These are phyloP conservation scores for Thecophora atra DNA, from an alignment of 2,888 invertebrate species.

Conservation along the genomic window DNA sequence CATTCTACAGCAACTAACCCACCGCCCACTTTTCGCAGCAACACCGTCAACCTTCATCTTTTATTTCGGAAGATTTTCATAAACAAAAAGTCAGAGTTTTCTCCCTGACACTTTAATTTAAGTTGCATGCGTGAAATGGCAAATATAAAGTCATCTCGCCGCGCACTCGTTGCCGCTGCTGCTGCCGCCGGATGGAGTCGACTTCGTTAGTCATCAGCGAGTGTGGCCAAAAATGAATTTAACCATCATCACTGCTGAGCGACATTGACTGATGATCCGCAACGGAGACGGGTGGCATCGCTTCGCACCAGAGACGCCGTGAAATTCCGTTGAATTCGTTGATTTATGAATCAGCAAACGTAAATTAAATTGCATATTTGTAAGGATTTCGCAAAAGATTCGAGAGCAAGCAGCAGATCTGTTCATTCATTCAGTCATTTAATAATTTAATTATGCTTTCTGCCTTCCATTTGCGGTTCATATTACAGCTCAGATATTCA, in stretches of 20 bases:
- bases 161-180: not conserved
- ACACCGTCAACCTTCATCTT: not conserved
- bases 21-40: not conserved
- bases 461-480: not conserved
- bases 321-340: conserved; percentile 28
- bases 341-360: conserved; percentile 34
- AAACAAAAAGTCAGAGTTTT: not conserved
- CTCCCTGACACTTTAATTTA: not conserved
- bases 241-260: conserved; percentile 37
- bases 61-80: not conserved
- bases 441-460: not conserved
- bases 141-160: conserved; percentile 17
- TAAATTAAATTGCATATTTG: conserved; percentile 34
- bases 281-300: not conserved
- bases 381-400: conserved; percentile 17
- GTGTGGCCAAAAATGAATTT: conserved; percentile 26
- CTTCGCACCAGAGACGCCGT: conserved; percentile 21
- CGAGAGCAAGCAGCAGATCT: too few relatives aligned
- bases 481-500: not conserved
- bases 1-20: not conserved
- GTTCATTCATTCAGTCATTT: not conserved
- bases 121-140: not conserved
- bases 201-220: conserved; percentile 5
- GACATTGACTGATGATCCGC: conserved; percentile 50
- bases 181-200: not conserved